phyloP scores from a whole-genome alignment of 2,113 vertebrate genomes.

The Gallinago paraguaiae region DNA sequence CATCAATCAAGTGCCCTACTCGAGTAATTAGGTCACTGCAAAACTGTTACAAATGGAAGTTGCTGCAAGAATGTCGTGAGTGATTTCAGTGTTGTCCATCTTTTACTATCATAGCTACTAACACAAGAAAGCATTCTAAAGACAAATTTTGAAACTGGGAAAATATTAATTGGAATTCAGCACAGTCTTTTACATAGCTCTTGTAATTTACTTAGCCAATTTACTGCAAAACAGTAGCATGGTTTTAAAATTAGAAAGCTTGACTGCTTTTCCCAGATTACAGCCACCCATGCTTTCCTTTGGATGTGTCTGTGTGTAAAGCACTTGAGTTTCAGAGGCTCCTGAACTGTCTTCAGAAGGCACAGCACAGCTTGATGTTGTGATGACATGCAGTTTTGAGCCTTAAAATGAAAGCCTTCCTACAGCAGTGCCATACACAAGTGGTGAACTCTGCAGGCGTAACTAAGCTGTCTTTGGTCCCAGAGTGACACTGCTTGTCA shows the following conservation, averaged over 20 bases:
- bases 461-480: background rate
- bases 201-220: background rate
- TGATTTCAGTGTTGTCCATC: background rate
- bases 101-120: background rate
- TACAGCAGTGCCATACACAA: background rate
- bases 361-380: background rate
- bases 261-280: background rate
- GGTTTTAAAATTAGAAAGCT: background rate
- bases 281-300: background rate
- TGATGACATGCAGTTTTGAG: background rate
- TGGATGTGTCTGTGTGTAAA: background rate
- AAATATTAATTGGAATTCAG: background rate
- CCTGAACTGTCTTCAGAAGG: background rate
- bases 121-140: background rate
- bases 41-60: background rate
- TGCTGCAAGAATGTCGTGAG: background rate
- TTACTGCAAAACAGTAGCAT: background rate
- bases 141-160: background rate
- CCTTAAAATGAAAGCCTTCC: background rate
- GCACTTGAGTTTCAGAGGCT: background rate
- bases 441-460: fast-evolving
- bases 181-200: background rate
- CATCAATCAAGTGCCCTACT: background rate
- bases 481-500: background rate
- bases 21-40: background rate